Evolutionary conservation across 1,140 invertebrate species (phyloP), one percentile per base, ranked within the genome.

Genomic region (Lordiphosa stackelbergi): DNA sequence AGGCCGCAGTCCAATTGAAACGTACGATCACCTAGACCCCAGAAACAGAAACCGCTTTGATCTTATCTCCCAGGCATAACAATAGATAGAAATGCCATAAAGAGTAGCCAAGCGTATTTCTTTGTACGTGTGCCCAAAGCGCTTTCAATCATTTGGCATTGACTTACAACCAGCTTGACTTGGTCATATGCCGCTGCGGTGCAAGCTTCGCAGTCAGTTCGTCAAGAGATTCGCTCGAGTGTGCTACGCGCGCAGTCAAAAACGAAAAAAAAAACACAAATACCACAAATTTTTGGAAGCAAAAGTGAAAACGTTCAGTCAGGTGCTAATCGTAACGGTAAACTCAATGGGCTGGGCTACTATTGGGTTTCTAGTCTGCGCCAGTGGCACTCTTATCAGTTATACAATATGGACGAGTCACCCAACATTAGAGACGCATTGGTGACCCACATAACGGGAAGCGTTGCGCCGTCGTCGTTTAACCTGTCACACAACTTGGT

Each of bases 311-410:
- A 84, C 60, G 19, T 37, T 66, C 46, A 19, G 43, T 47, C 74
- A 78, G 75, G 74, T 83, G 75, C 68, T 72, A 83, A 81, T 13
- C 37, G 43, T 62, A 81, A 81, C 77, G 75, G 75, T 81, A 81
- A 81, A 19, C 28, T 31, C 28, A 7, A 31, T 49, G 57, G 12
- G 53, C 54, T 56, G 45, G 53, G 16, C 1, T 46, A 16, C 16
- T 16, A 38, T 28, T 13, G 37, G 19, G 28, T 56, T 59, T 56
- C 24, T 31, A 11, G 37, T 22, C 49, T 41, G 16, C 16, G 42
- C 63, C 55, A 41, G 9, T n/a, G 35, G 41, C 28, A 40, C 59
- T 62, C 54, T 83, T 79, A 79, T 79, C 74, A 79, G 75, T 79
- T 75, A 75, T 62, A 72, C 68, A 83, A 81, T 71, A 46, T 45